Evolutionary conservation across 2,888 invertebrate genomes (phyloP).

Genomic region (Drosophila nr. fundita): DNA sequence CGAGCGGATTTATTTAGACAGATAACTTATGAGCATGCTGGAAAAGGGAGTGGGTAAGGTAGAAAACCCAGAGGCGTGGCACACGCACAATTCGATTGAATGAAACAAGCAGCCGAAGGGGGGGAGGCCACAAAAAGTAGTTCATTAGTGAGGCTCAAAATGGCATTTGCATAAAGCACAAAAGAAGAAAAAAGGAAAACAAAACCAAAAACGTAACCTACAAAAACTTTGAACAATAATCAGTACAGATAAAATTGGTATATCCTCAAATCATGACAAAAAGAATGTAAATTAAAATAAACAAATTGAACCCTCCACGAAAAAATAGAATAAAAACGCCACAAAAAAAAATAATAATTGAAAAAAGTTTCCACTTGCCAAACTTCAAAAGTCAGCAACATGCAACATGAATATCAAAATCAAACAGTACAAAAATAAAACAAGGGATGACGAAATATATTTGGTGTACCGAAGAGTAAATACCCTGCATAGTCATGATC

Average conservation of each 20-base stretch:
- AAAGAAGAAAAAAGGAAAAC: conserved; percentile 5
- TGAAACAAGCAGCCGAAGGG: conserved; percentile 42
- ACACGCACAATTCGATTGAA: conserved; percentile 72
- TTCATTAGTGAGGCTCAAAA: conserved; percentile 67
- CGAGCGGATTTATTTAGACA: conserved; percentile 29
- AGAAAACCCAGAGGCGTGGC: conserved; percentile 36
- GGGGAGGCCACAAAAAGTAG: conserved; percentile 59
- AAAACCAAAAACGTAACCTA: conserved; percentile 18
- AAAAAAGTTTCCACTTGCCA: conserved; percentile 68
- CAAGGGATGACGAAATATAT: conserved; percentile 12
- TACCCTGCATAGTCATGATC: conserved; percentile 10
- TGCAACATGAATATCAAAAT: conserved; percentile 81
- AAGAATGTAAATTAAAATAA: conserved; percentile 76
- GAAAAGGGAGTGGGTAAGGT: neutral
- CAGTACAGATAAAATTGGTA: conserved; percentile 37
- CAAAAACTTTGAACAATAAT: conserved; percentile 37
- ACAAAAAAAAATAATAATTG: conserved; percentile 38
- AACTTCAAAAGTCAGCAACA: conserved; percentile 79
- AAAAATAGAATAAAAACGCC: conserved; percentile 12
- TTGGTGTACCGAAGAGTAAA: conserved; percentile 1
- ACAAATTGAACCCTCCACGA: conserved; percentile 46
- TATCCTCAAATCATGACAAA: conserved; percentile 44
- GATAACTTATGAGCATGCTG: conserved; percentile 58
- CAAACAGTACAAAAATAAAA: conserved; percentile 41
- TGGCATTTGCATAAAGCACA: conserved; percentile 63